phyloP scores from a whole-genome alignment of 2,113 vertebrate species.

The Aviceda subcristata region DNA sequence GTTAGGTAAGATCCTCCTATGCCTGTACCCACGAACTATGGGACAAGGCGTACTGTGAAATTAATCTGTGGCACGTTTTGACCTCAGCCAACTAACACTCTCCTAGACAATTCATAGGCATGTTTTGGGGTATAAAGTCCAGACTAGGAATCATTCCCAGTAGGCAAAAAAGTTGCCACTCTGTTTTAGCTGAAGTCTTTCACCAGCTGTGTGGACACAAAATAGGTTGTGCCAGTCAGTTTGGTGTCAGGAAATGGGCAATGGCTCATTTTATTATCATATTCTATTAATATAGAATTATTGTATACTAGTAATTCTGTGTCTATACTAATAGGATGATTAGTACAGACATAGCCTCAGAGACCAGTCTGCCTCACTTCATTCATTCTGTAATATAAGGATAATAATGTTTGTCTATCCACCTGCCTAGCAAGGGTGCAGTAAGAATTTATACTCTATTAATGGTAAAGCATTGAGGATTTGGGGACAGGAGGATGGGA shows the following conservation, averaged over 20 bases:
- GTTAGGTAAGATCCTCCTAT: background rate
- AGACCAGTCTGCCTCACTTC: background rate
- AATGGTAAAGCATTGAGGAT: background rate
- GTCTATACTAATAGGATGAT: background rate
- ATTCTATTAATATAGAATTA: background rate
- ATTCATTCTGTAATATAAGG: background rate
- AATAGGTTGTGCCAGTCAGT: background rate
- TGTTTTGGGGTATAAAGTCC: background rate
- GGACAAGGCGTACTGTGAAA: accelerated
- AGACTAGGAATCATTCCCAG: background rate
- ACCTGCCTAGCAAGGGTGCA: background rate
- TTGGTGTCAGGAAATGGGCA: background rate
- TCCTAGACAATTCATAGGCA: background rate
- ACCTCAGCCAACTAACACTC: background rate
- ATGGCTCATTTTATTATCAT: background rate
- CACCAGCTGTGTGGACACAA: background rate
- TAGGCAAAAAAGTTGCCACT: background rate
- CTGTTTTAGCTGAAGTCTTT: background rate
- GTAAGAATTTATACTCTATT: background rate
- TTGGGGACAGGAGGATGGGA: background rate
- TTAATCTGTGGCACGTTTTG: background rate
- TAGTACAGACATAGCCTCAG: background rate
- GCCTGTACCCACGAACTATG: background rate
- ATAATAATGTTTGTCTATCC: background rate
- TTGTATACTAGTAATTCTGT: background rate